Percentiles rank a stretch among this genome's conserved stretches.
Conservation (phyloP, 2,888 invertebrate species). For the Notodonta ziczac region DNA sequence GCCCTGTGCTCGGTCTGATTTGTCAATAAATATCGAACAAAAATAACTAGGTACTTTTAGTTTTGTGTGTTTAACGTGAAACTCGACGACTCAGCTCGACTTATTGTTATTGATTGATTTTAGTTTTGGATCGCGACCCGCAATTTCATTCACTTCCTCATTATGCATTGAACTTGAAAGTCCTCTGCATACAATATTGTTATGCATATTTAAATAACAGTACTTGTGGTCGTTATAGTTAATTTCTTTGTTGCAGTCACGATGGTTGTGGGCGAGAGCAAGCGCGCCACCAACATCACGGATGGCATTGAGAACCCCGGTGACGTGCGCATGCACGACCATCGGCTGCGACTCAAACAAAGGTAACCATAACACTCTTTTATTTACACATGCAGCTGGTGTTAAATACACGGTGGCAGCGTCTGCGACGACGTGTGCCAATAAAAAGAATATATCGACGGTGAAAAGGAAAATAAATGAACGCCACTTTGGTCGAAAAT, state of each 20-base stretch:
- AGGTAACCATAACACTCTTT: conserved; percentile 82
- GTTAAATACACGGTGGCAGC: background rate
- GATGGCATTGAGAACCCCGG: conserved; percentile 96
- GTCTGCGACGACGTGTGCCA: background rate
- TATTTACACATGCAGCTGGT: conserved; percentile 6
- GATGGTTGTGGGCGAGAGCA: conserved; percentile 93
- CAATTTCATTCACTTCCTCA: background rate
- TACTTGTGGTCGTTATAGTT: conserved; percentile 25
- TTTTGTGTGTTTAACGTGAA: background rate
- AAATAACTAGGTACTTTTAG: background rate
- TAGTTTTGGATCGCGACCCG: background rate
- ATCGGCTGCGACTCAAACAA: conserved; percentile 94
- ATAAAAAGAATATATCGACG: background rate
- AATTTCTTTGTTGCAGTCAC: conserved; percentile 74
- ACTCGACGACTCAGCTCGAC: background rate
- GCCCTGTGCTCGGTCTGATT: conserved; percentile 29
- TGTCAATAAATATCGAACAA: background rate
- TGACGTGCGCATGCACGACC: conserved; percentile 95
- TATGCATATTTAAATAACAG: conserved; percentile 15
- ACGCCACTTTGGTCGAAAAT: no score
- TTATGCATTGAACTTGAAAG: conserved; percentile 1
- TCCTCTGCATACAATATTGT: conserved; percentile 1
- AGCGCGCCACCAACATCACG: conserved; percentile 91
- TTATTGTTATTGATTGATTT: background rate
- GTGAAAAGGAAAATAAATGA: no score